Evolutionary conservation across 1,140 invertebrate species (phyloP).

Genomic region (Penaeus indicus): DNA sequence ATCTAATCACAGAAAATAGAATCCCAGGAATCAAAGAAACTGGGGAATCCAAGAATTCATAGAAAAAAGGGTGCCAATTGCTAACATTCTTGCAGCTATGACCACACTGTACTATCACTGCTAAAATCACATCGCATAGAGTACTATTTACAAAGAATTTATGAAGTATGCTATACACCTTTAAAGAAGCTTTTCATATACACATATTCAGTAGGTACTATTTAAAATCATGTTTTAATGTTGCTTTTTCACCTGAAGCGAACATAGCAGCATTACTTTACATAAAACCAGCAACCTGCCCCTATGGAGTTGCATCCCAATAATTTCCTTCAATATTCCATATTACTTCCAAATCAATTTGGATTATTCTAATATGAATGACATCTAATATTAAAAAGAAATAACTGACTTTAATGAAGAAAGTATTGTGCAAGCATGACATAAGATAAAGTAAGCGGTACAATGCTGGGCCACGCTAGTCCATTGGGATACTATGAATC

Average conservation of each 20-base stretch:
- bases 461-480: slow-evolving; percentile 42
- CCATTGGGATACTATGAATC: slow-evolving; percentile 51
- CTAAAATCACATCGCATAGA: slow-evolving; percentile 57
- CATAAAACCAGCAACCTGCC: slow-evolving; percentile 63
- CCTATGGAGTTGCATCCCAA: slow-evolving; percentile 59
- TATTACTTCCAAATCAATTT: slow-evolving; percentile 55
- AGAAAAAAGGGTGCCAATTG: slow-evolving; percentile 52
- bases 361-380: slow-evolving; percentile 55
- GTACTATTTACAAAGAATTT: slow-evolving; percentile 59
- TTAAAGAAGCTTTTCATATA: slow-evolving; percentile 58
- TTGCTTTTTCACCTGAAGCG: slow-evolving; percentile 48
- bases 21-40: slow-evolving; percentile 54
- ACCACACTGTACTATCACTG: slow-evolving; percentile 52
- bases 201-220: slow-evolving; percentile 49
- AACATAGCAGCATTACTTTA: slow-evolving; percentile 59
- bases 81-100: slow-evolving; percentile 59
- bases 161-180: slow-evolving; percentile 59
- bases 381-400: slow-evolving; percentile 53
- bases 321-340: slow-evolving; percentile 42
- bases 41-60: slow-evolving; percentile 36
- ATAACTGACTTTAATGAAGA: slow-evolving; percentile 44
- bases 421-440: slow-evolving; percentile 61
- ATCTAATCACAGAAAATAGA: slow-evolving; percentile 58
- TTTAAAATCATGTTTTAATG: slow-evolving; percentile 12
- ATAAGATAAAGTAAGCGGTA: slow-evolving; percentile 51